Evolutionary conservation across 2,113 vertebrate species (phyloP), one percentile per base, ranked within the genome.

Genomic region (Oreamnos americanus): DNA sequence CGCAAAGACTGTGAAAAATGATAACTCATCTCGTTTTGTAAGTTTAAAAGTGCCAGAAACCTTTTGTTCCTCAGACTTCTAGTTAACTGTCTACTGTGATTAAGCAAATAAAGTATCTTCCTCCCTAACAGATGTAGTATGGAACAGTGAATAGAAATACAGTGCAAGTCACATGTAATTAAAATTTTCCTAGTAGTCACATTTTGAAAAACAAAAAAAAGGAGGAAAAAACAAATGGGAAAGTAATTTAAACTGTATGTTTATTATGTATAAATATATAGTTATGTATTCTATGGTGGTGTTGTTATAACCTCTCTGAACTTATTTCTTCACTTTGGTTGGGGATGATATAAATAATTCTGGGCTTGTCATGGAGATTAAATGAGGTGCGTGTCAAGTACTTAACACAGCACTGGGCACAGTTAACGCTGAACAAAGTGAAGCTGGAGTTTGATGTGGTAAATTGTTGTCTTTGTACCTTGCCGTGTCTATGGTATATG

Each of bases 1-100:
- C 9, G 99, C 99, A 15, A 99, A 99, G 99, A 99, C 99, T 3
- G 99, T 99, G 99, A 99, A 99, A 98, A 99, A 99, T 21, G 99
- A 99, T 99, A 99, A 99, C 98, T 99, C 99, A 4, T 99, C 99
- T 90, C 99, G 99, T 97, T 99, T 99, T 97, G 99, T 99, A 99
- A 99, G 99, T 99, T 53, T 67, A 45, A 97, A 96, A 95, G 39
- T 58, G 79, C 53, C 33, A 33, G n/a, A 94, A 96, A 83, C 51
- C 60, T 98, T 81, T 30, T 17, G 43, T 87, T 97, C 53, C 53
- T 97, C 60, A 4, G 6, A 67, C 76, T 74, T 82, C 55, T 96
- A 51, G 53, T 78, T 92, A 82, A 90, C 83, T 93, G 30, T 85
- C 23, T 88, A 13, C 23, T 51, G 1, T 78, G 81, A 62, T 76